Percentiles rank a stretch among this genome's conserved stretches.
These are phyloP conservation scores for Graptemys geographica DNA, from an alignment of 2,797 vertebrate genomes.

Conservation along the genomic window DNA sequence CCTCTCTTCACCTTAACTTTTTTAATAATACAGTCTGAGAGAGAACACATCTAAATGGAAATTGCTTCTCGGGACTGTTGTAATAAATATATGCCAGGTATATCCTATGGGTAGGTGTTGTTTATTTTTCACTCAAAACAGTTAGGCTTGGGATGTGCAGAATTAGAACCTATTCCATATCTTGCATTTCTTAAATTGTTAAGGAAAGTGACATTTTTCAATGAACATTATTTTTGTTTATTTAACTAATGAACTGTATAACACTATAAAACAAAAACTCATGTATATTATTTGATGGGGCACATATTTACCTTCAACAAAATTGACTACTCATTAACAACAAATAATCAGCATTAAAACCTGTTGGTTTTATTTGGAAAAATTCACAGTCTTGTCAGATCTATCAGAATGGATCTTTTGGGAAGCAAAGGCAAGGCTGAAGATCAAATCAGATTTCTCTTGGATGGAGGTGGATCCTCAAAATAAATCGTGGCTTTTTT, in stretches of 20 bases:
- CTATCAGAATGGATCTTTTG: background rate
- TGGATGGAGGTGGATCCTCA: background rate
- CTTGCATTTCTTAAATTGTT: background rate
- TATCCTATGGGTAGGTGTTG: background rate
- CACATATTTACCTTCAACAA: background rate
- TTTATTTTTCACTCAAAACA: background rate
- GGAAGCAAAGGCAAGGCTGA: background rate
- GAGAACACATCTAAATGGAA: slow-evolving; percentile 26
- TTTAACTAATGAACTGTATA: background rate
- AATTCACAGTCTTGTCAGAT: background rate
- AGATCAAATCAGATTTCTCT: background rate
- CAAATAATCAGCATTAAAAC: background rate
- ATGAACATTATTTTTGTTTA: background rate
- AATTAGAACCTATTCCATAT: background rate
- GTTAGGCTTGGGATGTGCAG: background rate
- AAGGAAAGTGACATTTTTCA: background rate
- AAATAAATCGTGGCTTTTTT: background rate
- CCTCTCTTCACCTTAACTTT: background rate
- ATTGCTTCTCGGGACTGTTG: background rate
- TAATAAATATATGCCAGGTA: background rate
- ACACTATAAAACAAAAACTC: background rate
- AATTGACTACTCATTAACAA: background rate
- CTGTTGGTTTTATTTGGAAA: background rate
- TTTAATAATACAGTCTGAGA: background rate
- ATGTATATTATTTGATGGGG: background rate